These are phyloP conservation scores for Eristalinus sepulchralis DNA, from an alignment of 2,888 invertebrate genomes.

Conservation along the genomic window DNA sequence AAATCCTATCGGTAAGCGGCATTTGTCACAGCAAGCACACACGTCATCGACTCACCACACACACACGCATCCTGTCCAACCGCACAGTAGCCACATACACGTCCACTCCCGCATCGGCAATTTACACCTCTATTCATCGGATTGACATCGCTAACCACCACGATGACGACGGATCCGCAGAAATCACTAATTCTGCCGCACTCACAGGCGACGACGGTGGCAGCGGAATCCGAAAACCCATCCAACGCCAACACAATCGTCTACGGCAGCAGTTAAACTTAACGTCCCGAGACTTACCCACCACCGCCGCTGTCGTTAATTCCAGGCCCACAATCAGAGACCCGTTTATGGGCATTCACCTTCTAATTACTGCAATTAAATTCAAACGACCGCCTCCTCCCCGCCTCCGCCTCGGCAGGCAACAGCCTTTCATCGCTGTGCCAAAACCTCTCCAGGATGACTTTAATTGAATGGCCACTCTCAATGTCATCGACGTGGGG, in stretches of 20 bases:
- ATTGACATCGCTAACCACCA: neutral
- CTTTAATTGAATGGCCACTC: conserved; percentile 54
- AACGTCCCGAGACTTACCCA: neutral
- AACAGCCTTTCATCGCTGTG: conserved; percentile 43
- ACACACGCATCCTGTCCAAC: neutral
- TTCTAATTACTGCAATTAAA: conserved; percentile 31
- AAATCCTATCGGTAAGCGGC: neutral
- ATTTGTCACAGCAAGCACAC: neutral
- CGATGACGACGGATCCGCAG: neutral
- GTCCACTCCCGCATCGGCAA: neutral
- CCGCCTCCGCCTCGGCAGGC: neutral
- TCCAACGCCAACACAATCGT: neutral
- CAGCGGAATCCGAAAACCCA: neutral
- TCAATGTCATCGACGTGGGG: conserved; percentile 39
- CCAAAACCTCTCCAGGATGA: conserved; percentile 18
- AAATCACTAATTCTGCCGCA: neutral
- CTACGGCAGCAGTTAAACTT: neutral
- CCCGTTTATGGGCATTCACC: conserved; percentile 5
- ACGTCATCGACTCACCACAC: neutral
- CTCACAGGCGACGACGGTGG: neutral
- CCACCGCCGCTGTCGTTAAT: conserved; percentile 18
- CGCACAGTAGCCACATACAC: neutral
- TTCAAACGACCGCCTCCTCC: conserved; percentile 1
- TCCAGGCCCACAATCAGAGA: conserved; percentile 22
- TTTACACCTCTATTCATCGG: neutral